These are phyloP conservation scores for Salticus scenicus DNA, from an alignment of 2,888 invertebrate species.

Conservation along the genomic window DNA sequence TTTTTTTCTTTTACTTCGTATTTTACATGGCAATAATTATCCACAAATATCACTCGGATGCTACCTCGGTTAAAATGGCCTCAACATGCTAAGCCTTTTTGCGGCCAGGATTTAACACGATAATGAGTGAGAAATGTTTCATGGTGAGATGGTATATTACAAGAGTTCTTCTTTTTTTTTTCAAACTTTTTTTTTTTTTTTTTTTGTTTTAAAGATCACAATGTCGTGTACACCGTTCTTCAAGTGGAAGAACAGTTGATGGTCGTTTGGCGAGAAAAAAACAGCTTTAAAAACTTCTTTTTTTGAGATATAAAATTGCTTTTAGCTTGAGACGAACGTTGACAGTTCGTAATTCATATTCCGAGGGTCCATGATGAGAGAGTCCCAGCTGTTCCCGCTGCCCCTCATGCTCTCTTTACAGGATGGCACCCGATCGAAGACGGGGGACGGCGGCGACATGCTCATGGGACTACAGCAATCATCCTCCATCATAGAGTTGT, in stretches of 20 bases:
- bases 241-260: slow-evolving; percentile 24
- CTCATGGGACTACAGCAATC: slow-evolving; percentile 36
- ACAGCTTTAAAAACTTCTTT: background rate
- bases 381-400: slow-evolving; percentile 25
- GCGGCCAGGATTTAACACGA: slow-evolving; percentile 16
- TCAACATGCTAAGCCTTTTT: background rate
- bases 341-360: slow-evolving; percentile 40
- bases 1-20: slow-evolving; percentile 29
- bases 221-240: background rate
- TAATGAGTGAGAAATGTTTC: slow-evolving; percentile 31
- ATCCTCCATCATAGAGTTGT: background rate
- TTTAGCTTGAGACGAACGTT: slow-evolving; percentile 67
- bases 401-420: slow-evolving; percentile 57
- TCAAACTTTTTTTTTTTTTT: background rate
- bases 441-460: slow-evolving; percentile 46
- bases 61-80: slow-evolving; percentile 24
- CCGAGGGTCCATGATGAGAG: slow-evolving; percentile 50
- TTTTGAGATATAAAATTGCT: background rate
- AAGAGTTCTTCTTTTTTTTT: background rate
- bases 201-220: slow-evolving; percentile 22
- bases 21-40: slow-evolving; percentile 17
- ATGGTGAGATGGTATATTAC: slow-evolving; percentile 33
- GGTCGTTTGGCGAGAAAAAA: slow-evolving; percentile 53
- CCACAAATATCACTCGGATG: slow-evolving; percentile 33
- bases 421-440: slow-evolving; percentile 20